phyloP scores from a whole-genome alignment of 2,113 vertebrate genomes.

The Oenanthe oenanthe region DNA sequence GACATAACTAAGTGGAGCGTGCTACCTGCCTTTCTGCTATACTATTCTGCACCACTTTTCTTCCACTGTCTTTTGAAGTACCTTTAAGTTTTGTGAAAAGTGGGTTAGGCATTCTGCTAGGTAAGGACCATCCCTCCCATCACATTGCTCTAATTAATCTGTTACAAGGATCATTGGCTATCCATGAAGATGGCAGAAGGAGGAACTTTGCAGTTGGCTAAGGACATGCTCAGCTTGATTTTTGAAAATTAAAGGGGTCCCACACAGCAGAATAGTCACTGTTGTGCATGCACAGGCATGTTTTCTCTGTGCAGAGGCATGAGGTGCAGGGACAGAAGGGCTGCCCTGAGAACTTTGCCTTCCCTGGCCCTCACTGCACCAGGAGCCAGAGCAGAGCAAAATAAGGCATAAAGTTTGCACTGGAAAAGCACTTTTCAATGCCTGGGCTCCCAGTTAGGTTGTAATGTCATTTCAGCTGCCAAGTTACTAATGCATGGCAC shows the following conservation, averaged over 20 bases:
- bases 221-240: not conserved
- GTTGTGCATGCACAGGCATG: fast-evolving
- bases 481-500: not conserved
- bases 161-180: not conserved
- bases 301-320: not conserved
- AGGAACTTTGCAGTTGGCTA: not conserved
- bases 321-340: not conserved
- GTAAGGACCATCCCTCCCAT: not conserved
- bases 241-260: not conserved
- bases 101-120: not conserved
- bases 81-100: not conserved
- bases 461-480: not conserved
- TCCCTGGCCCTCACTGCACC: fast-evolving
- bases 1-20: not conserved
- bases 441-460: not conserved
- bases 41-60: not conserved
- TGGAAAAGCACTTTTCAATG: not conserved
- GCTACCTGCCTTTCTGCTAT: not conserved
- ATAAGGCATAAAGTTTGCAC: fast-evolving
- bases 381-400: not conserved
- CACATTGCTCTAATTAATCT: not conserved
- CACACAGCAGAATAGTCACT: not conserved
- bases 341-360: not conserved
- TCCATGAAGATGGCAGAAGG: not conserved
- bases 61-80: not conserved